Evolutionary conservation across 2,888 invertebrate genomes (phyloP).

Genomic region (Malacosoma neustria): DNA sequence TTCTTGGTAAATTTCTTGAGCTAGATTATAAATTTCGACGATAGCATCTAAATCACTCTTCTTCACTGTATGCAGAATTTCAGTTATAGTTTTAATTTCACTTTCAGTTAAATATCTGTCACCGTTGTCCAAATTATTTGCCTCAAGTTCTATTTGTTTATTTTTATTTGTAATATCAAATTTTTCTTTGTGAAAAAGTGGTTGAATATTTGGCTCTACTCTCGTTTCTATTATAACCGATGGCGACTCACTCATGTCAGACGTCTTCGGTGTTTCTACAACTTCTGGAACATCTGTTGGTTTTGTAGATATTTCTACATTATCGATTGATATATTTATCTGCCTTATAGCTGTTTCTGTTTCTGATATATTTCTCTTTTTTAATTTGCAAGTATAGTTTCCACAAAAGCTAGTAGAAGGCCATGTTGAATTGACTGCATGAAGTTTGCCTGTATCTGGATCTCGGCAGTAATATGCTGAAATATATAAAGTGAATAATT

Average conservation of each 20-base stretch:
- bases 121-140: slow-evolving; percentile 8
- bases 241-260: background rate
- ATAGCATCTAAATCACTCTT: slow-evolving; percentile 60
- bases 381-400: slow-evolving; percentile 55
- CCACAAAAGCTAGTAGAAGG: slow-evolving; percentile 54
- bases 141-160: background rate
- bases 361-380: slow-evolving; percentile 25
- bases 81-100: slow-evolving; percentile 47
- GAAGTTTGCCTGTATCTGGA: slow-evolving; percentile 53
- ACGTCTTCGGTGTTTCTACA: background rate
- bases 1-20: slow-evolving; percentile 58
- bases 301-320: slow-evolving; percentile 3
- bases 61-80: slow-evolving; percentile 45
- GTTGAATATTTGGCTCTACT: slow-evolving; percentile 8
- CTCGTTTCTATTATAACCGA: slow-evolving; percentile 12
- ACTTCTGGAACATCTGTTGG: background rate
- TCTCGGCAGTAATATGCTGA: slow-evolving; percentile 59
- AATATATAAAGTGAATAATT: too few species aligned
- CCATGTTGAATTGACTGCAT: slow-evolving; percentile 56
- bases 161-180: slow-evolving; percentile 2
- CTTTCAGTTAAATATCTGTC: slow-evolving; percentile 48
- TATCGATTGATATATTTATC: slow-evolving; percentile 26
- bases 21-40: slow-evolving; percentile 55
- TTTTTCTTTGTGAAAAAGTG: slow-evolving; percentile 7
- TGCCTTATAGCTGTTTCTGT: slow-evolving; percentile 22